Conservation (phyloP, 1,140 invertebrate species). For the Caenorhabditis tropicalis region DNA sequence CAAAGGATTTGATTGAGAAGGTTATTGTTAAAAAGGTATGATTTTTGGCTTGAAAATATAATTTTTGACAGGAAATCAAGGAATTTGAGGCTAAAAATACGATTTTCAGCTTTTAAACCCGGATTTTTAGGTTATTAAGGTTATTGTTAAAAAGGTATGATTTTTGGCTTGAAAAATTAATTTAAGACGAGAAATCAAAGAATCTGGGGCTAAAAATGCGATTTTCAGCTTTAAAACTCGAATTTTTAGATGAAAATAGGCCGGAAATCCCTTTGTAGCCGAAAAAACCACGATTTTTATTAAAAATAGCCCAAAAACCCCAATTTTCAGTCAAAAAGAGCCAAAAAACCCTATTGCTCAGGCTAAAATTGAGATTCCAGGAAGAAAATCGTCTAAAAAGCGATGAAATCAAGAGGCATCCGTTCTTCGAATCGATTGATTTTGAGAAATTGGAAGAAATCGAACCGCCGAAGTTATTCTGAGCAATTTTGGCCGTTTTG, state of each 20-base stretch:
- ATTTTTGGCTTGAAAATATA: too few species aligned
- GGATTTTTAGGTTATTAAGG: too few species aligned
- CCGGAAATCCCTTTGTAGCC: not conserved
- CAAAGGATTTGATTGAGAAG: constrained; percentile 85
- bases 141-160: too few species aligned
- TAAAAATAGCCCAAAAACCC: not conserved
- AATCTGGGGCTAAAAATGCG: not conserved
- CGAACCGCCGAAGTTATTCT: not conserved
- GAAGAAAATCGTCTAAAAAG: constrained; percentile 33
- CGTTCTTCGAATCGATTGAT: constrained; percentile 49
- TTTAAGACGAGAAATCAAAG: too few species aligned
- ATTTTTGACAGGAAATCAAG: too few species aligned
- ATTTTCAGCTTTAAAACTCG: too few species aligned
- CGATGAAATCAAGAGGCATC: constrained; percentile 33
- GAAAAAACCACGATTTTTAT: not conserved
- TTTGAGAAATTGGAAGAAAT: constrained; percentile 4
- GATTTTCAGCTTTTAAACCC: too few species aligned
- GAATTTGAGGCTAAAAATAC: too few species aligned
- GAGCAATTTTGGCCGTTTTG: not conserved
- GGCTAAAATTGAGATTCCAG: constrained; percentile 10
- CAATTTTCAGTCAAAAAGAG: not conserved
- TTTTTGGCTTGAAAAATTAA: too few species aligned
- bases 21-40: constrained; percentile 77
- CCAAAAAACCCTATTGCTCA: not conserved
- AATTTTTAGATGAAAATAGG: not conserved